Conservation (phyloP, 1,140 invertebrate genomes). For the Thereuonema tuberculata region DNA sequence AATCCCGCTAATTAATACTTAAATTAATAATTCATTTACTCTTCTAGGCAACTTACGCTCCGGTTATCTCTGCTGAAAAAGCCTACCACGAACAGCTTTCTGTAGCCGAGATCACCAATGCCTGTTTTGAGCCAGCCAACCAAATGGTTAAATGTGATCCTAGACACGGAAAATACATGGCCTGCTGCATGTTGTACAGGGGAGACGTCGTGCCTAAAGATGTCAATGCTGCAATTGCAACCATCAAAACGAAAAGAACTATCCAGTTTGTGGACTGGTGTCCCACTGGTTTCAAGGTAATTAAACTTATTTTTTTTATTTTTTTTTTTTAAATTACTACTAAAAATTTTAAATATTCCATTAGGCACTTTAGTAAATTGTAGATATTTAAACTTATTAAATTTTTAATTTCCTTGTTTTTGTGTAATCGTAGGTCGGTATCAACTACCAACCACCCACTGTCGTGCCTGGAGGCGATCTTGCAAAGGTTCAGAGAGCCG, state of each 20-base stretch:
- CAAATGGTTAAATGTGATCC: slow-evolving; percentile 69
- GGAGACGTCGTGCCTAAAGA: slow-evolving; percentile 63
- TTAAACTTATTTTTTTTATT: background rate
- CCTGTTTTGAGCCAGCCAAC: slow-evolving; percentile 47
- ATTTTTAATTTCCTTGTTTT: background rate
- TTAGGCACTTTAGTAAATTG: too few relatives aligned
- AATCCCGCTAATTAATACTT: too few relatives aligned
- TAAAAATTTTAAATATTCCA: too few relatives aligned
- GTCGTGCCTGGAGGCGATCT: slow-evolving; percentile 45
- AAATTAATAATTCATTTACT: slow-evolving; percentile 8
- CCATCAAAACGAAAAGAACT: slow-evolving; percentile 65
- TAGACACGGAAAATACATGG: slow-evolving; percentile 79
- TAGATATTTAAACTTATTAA: too few relatives aligned
- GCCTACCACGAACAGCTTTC: slow-evolving; percentile 43
- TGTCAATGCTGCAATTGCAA: slow-evolving; percentile 70
- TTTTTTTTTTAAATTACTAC: too few relatives aligned
- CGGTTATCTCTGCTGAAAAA: slow-evolving; percentile 44
- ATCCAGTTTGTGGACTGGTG: slow-evolving; percentile 72
- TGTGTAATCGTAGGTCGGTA: slow-evolving; percentile 29
- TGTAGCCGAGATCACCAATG: slow-evolving; percentile 38
- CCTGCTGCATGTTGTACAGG: slow-evolving; percentile 65
- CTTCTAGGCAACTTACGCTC: slow-evolving; percentile 40
- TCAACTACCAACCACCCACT: slow-evolving; percentile 40
- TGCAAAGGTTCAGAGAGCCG: slow-evolving; percentile 38
- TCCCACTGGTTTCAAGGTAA: slow-evolving; percentile 56